Conservation (phyloP, 2,888 invertebrate genomes). For the Gryllus longicercus region DNA sequence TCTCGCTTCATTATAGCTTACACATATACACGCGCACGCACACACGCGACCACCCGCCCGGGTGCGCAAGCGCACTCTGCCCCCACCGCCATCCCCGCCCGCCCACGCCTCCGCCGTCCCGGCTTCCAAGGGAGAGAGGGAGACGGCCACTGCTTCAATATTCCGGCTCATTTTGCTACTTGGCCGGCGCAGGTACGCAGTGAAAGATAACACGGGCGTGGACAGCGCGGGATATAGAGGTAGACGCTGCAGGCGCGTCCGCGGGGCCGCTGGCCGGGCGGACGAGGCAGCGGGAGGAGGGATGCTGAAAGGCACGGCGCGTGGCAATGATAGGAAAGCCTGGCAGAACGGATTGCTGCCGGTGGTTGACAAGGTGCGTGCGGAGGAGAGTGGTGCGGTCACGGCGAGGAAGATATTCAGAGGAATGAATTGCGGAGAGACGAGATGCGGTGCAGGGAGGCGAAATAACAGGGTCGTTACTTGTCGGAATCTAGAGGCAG, state of each 20-base stretch:
- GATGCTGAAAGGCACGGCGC: too few relatives aligned
- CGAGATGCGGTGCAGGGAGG: too few relatives aligned
- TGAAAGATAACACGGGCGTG: background rate
- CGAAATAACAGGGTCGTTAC: too few relatives aligned
- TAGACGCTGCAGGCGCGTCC: background rate
- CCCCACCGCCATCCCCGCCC: background rate
- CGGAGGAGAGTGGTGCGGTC: background rate
- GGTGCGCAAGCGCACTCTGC: background rate
- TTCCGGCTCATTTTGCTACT: background rate
- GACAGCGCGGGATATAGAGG: background rate
- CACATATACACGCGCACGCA: conserved; percentile 1
- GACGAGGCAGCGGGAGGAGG: background rate
- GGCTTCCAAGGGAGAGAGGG: background rate
- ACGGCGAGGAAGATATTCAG: background rate
- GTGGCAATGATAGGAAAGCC: background rate
- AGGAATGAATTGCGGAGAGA: too few relatives aligned
- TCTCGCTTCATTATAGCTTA: background rate
- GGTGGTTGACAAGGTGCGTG: background rate
- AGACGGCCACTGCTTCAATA: background rate
- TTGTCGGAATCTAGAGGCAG: too few relatives aligned
- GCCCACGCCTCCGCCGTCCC: background rate
- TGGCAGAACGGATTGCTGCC: background rate
- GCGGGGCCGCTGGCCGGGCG: background rate
- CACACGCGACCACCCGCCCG: background rate
- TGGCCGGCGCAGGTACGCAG: background rate